A percentile compares a stretch with the other conserved stretches of the same genome.
These are phyloP conservation scores for Australoheros scitulus DNA, from an alignment of 2,113 vertebrate species.

Conservation along the genomic window DNA sequence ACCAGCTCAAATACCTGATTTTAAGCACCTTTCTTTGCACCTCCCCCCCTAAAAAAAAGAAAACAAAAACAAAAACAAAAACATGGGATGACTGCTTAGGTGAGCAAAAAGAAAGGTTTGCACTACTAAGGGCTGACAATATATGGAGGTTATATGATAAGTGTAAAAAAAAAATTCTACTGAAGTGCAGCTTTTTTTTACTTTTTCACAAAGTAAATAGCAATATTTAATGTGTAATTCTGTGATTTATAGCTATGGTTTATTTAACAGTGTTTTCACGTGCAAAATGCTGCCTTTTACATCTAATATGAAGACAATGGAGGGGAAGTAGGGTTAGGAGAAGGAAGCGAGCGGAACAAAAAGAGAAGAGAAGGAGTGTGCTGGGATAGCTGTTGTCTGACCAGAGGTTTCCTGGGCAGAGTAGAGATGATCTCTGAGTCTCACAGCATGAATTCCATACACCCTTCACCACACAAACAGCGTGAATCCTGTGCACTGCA, in stretches of 20 bases:
- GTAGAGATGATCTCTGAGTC: constrained; percentile 67
- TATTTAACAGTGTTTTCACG: neutral
- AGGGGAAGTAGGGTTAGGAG: neutral
- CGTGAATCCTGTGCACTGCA: constrained; percentile 21
- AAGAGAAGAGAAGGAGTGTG: constrained; percentile 21
- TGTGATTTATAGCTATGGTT: neutral
- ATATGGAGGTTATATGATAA: neutral
- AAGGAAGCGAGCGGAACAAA: constrained; percentile 10
- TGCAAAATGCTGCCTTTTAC: constrained; percentile 4
- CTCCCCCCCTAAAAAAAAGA: neutral
- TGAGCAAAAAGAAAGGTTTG: constrained; percentile 4
- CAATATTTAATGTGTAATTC: neutral
- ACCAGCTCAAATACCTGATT: constrained; percentile 6
- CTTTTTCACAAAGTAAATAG: neutral
- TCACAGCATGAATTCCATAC: constrained; percentile 55
- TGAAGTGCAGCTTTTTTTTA: neutral
- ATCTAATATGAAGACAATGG: constrained; percentile 9
- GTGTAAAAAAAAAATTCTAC: neutral
- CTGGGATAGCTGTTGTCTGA: constrained; percentile 55
- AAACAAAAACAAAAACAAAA: neutral
- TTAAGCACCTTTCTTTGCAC: neutral
- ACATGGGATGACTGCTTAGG: neutral
- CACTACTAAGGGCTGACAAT: too few species aligned
- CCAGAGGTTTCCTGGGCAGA: constrained; percentile 67
- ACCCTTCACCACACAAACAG: constrained; percentile 63